These are phyloP conservation scores for Drosophila erecta DNA, from an alignment of 1,140 invertebrate species.

Conservation along the genomic window DNA sequence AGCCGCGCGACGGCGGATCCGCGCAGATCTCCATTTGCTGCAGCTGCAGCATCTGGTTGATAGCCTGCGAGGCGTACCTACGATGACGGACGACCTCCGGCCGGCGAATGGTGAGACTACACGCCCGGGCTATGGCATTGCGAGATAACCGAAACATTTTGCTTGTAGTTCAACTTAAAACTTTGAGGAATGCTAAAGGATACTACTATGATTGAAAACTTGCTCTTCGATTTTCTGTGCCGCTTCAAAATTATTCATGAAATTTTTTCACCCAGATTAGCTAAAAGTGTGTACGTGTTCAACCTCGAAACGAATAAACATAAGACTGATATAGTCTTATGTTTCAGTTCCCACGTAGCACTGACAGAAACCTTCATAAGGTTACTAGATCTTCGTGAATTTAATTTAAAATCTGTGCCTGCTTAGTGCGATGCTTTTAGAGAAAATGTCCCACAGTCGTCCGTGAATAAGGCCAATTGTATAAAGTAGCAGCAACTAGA, in stretches of 20 bases:
- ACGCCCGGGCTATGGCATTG: slow-evolving; percentile 3
- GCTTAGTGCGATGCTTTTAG: background rate
- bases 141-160: slow-evolving; percentile 54
- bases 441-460: too few relatives aligned
- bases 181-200: slow-evolving; percentile 28
- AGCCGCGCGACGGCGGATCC: slow-evolving; percentile 74
- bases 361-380: slow-evolving; percentile 4
- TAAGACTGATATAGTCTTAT: slow-evolving; percentile 28
- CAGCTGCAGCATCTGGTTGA: slow-evolving; percentile 76
- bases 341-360: background rate
- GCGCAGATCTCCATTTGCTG: slow-evolving; percentile 81
- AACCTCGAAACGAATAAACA: slow-evolving; percentile 59
- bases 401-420: background rate
- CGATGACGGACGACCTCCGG: slow-evolving; percentile 1
- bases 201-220: slow-evolving; percentile 20
- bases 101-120: background rate
- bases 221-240: slow-evolving; percentile 23
- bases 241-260: slow-evolving; percentile 27
- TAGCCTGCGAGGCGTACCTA: slow-evolving; percentile 64
- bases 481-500: too few relatives aligned
- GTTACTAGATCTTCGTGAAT: background rate
- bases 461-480: too few relatives aligned
- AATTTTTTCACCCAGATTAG: slow-evolving; percentile 53
- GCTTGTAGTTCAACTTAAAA: slow-evolving; percentile 16
- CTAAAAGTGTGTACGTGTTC: slow-evolving; percentile 62